Conservation (phyloP, 2,797 vertebrate genomes). For the Podargus strigoides region DNA sequence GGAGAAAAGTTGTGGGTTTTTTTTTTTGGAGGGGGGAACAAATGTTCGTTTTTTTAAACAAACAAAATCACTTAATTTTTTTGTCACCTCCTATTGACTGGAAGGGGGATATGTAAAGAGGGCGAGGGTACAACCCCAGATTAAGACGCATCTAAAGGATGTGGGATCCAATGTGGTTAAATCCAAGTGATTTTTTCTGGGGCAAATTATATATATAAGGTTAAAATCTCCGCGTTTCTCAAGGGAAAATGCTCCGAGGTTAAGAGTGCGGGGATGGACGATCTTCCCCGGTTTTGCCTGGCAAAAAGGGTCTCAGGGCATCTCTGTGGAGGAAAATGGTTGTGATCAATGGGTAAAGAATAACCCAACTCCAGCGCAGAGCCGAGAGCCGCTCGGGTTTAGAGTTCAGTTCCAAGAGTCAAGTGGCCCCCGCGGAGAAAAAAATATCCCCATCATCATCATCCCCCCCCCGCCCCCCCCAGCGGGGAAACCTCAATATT, state of each 20-base stretch:
- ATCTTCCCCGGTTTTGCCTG: not conserved
- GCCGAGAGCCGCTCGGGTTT: not conserved
- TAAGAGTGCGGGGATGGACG: not conserved
- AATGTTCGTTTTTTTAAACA: not conserved
- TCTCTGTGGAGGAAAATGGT: not conserved
- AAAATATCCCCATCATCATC: not conserved
- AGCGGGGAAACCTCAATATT: not conserved
- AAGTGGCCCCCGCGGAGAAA: not conserved
- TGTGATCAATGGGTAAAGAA: not conserved
- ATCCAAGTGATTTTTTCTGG: not conserved
- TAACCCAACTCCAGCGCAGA: not conserved
- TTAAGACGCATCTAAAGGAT: not conserved
- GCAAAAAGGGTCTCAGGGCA: not conserved
- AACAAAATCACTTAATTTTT: not conserved
- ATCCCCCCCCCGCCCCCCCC: not conserved
- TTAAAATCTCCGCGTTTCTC: not conserved
- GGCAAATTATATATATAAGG: fast-evolving
- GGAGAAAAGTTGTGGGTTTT: not conserved
- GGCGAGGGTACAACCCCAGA: not conserved
- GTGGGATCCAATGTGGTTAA: not conserved
- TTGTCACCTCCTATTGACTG: not conserved
- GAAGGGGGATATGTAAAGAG: not conserved
- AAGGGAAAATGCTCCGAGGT: not conserved
- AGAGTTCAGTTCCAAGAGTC: not conserved
- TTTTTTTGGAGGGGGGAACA: too few relatives aligned